Conservation (phyloP, 1,140 invertebrate genomes). For the Pseudomyrmex dendroicus region DNA sequence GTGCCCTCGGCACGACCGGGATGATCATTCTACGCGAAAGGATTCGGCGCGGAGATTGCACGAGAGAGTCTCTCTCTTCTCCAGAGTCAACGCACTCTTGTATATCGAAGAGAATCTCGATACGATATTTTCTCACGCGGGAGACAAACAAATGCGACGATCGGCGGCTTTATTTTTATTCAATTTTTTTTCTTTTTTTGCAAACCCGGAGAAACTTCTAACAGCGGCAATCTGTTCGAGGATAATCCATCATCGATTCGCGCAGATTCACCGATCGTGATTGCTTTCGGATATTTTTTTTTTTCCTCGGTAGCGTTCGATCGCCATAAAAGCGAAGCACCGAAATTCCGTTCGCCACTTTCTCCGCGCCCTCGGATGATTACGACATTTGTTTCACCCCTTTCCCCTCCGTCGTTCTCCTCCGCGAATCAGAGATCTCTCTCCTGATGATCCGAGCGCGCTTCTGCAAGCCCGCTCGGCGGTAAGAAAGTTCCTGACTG, state of each 20-base stretch:
- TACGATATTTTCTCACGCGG: neutral
- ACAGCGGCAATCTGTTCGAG: neutral
- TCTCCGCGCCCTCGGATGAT: constrained; percentile 70
- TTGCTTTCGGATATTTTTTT: constrained; percentile 1
- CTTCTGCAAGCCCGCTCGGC: neutral
- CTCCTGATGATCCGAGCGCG: neutral
- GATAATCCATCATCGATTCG: neutral
- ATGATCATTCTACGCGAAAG: constrained; percentile 47
- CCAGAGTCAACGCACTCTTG: constrained; percentile 17
- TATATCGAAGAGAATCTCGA: neutral
- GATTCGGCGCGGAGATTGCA: constrained; percentile 16
- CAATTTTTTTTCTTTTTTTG: neutral
- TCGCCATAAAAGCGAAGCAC: constrained; percentile 22
- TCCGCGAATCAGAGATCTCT: neutral
- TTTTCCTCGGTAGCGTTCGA: neutral
- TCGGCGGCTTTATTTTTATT: neutral
- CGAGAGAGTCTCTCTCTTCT: neutral
- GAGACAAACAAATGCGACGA: neutral
- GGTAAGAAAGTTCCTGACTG: neutral
- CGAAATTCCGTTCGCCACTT: constrained; percentile 52
- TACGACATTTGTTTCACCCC: constrained; percentile 68
- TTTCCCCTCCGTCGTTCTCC: constrained; percentile 50
- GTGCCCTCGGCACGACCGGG: constrained; percentile 7
- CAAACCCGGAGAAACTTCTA: neutral
- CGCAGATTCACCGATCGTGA: neutral